Evolutionary conservation across 1,140 invertebrate species (phyloP).

Genomic region (Popillia japonica): DNA sequence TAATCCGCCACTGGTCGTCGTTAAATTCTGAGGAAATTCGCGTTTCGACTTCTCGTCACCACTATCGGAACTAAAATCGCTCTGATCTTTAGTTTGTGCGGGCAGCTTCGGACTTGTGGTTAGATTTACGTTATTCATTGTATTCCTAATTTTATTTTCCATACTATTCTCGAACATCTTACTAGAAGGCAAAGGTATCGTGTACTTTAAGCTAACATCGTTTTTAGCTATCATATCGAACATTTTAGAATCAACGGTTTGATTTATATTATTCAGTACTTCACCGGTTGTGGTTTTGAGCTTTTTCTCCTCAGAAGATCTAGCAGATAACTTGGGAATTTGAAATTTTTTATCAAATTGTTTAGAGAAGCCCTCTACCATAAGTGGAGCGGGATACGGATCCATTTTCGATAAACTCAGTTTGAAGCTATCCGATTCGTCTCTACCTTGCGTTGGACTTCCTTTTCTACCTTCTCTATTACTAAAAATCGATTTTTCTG

Average conservation of each 20-base stretch:
- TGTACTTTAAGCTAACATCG: constrained; percentile 53
- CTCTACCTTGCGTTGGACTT: constrained; percentile 68
- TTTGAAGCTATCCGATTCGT: constrained; percentile 69
- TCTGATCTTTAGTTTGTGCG: constrained; percentile 31
- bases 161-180: constrained; percentile 54
- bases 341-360: constrained; percentile 85
- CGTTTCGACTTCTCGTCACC: constrained; percentile 44
- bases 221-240: constrained; percentile 54
- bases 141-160: constrained; percentile 56
- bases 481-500: constrained; percentile 72
- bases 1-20: neutral
- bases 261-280: constrained; percentile 47
- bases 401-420: constrained; percentile 65
- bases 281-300: constrained; percentile 42
- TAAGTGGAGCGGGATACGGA: constrained; percentile 62
- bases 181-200: constrained; percentile 48
- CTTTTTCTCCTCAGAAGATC: constrained; percentile 60
- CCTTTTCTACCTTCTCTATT: constrained; percentile 70
- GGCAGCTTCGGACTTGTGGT: constrained; percentile 46
- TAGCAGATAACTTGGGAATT: constrained; percentile 80
- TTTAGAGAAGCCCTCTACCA: constrained; percentile 79
- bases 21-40: constrained; percentile 33
- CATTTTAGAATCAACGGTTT: constrained; percentile 52
- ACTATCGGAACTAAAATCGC: constrained; percentile 30
- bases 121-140: constrained; percentile 46